These are phyloP conservation scores for Limnephilus auricula DNA, from an alignment of 2,888 invertebrate species.

Conservation along the genomic window DNA sequence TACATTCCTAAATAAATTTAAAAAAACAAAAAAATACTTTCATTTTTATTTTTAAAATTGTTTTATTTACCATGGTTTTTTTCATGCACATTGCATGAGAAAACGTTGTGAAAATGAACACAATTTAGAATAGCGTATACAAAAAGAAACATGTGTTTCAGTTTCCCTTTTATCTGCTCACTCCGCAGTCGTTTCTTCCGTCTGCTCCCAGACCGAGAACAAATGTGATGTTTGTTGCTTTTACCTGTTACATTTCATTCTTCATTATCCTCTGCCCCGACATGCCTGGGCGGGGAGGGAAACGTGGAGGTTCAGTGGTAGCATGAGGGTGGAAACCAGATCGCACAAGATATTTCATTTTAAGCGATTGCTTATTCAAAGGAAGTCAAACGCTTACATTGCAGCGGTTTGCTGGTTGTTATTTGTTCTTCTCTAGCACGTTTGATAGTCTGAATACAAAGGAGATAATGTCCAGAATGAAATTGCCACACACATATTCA, in stretches of 20 bases:
- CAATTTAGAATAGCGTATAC: background rate
- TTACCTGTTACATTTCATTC: slow-evolving; percentile 44
- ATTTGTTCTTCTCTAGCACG: background rate
- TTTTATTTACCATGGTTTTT: background rate
- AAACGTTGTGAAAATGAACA: background rate
- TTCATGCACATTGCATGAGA: background rate
- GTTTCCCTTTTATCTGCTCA: slow-evolving; percentile 20
- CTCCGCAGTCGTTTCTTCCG: slow-evolving; percentile 30
- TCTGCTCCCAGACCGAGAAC: slow-evolving; percentile 27
- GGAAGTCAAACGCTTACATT: background rate
- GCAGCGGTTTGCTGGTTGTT: background rate
- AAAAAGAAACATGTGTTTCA: slow-evolving; percentile 40
- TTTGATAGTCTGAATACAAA: background rate
- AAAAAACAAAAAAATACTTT: too few relatives aligned
- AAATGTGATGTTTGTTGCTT: slow-evolving; percentile 41
- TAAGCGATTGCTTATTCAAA: slow-evolving; percentile 26
- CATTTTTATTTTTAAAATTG: too few relatives aligned
- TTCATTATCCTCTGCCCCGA: slow-evolving; percentile 18
- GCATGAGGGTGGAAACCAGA: background rate
- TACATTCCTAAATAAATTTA: too few relatives aligned
- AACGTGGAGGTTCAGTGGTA: too few relatives aligned
- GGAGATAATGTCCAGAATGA: background rate
- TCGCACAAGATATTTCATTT: slow-evolving; percentile 23
- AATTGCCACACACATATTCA: background rate
- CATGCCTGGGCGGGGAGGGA: background rate